Base-by-base conservation (phyloP, 2,797 vertebrate species). In the Rhinatrema bivittatum region DNA sequence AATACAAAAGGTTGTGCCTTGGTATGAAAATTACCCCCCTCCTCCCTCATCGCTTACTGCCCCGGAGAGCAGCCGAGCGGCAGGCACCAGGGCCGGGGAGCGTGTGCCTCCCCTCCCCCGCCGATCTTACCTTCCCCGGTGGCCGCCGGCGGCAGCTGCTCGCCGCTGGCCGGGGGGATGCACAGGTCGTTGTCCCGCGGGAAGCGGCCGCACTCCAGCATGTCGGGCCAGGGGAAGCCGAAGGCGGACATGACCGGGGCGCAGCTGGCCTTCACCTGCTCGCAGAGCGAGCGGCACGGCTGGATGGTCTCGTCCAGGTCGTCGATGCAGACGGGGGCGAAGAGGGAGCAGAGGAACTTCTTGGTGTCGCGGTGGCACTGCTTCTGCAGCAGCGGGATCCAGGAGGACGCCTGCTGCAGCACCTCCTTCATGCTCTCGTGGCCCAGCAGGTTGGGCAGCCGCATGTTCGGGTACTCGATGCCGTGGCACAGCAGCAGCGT, bases 261-360 rank as follows among this genome's bases (percentile, higher is more conserved):
- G 68, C 95, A 98, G 57, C 91, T 90, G 50, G 79, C 65, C 56
- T 83, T 88, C 55, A 98, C 95, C 68, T 84, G 85, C 49, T 92
- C 87, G 53, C 95, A 98, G 36, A 98, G 85, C 5, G 94, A 95
- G 51, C 90, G 82, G 81, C 94, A 98, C 2, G 94, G 95, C 65
- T 91, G 89, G 13, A 98, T 95, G 53, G 89, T 91, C 72, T 97
- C 94, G 62, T 96, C 92, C 68, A 97, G 48, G 39, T 97, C 94
- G 33, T 90, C 89, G 57, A 98, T 86, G 45, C 95, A 98, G 25
- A 98, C 94, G 1, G 95, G 95, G 2, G 94, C 92, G 43, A 97
- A 98, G 15, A 98, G 91, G 11, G 95, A 97, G 77, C 95, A 98
- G 7, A 98, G 90, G 70, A 98, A 98, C 70, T 94, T 97, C 46